Percentiles rank a stretch among this genome's conserved stretches.
Conservation (phyloP, 2,113 vertebrate genomes). For the Genyomyrus donnyi region DNA sequence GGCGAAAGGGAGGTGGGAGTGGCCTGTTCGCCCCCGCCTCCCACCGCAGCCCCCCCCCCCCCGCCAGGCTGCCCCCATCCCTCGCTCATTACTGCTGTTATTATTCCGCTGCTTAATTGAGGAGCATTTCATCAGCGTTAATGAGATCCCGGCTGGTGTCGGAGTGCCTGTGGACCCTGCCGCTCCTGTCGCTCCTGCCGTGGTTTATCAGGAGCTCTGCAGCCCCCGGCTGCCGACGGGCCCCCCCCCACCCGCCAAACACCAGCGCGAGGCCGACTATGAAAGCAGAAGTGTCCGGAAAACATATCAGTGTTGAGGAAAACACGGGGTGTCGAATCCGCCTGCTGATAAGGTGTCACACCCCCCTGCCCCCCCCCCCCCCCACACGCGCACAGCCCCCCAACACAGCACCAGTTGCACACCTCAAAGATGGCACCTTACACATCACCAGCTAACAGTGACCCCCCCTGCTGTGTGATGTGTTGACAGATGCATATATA, state of each 20-base stretch:
- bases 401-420: neutral
- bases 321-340: neutral
- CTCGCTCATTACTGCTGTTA: conserved; percentile 8
- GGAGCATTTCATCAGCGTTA: conserved; percentile 20
- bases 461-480: neutral
- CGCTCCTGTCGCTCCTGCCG: neutral
- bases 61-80: neutral
- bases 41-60: neutral
- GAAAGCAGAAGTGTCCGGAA: neutral
- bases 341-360: neutral
- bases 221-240: neutral
- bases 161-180: neutral
- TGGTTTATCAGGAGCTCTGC: conserved; percentile 13
- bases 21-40: neutral
- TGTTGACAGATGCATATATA: neutral
- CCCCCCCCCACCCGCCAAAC: neutral
- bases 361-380: neutral
- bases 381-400: neutral
- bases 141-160: conserved; percentile 19
- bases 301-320: neutral
- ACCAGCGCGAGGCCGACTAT: neutral
- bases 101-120: conserved; percentile 23
- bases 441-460: neutral
- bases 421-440: neutral
- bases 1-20: neutral